Conservation (phyloP, 2,797 vertebrate genomes). For the Poeciliopsis gracilis region DNA sequence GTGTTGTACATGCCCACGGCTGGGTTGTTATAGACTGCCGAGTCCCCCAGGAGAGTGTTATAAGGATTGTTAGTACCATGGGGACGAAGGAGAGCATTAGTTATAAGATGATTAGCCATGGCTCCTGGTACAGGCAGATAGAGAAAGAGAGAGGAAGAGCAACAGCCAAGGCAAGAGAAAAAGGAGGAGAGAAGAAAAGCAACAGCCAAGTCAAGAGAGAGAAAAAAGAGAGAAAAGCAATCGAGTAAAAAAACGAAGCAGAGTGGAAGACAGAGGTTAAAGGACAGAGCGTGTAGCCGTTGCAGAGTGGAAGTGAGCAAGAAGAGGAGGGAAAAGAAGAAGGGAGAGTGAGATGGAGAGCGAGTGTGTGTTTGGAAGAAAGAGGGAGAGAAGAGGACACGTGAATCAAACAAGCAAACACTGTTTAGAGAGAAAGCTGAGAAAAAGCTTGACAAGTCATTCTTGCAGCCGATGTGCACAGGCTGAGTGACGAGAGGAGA, state of each 20-base stretch:
- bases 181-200: constrained; percentile 52
- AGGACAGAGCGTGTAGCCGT: constrained; percentile 54
- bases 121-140: constrained; percentile 96
- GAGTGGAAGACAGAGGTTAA: constrained; percentile 43
- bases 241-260: constrained; percentile 39
- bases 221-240: constrained; percentile 47
- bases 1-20: constrained; percentile 99
- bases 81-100: constrained; percentile 99
- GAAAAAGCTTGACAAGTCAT: constrained; percentile 87
- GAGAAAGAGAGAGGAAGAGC: constrained; percentile 70
- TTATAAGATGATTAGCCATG: constrained; percentile 99
- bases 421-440: constrained; percentile 81
- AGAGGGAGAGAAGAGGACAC: constrained; percentile 80
- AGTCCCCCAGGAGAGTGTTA: constrained; percentile 99
- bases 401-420: constrained; percentile 91
- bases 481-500: constrained; percentile 33
- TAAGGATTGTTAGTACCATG: constrained; percentile 99
- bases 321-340: constrained; percentile 19
- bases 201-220: constrained; percentile 57
- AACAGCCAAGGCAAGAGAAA: constrained; percentile 66
- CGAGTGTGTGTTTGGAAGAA: constrained; percentile 74
- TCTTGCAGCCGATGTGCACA: constrained; percentile 75
- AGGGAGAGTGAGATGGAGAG: constrained; percentile 58
- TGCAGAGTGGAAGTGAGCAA: constrained; percentile 61
- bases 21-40: constrained; percentile 99